Evolutionary conservation across 2,888 invertebrate species (phyloP).

Genomic region (Tanytarsus gracilentus): DNA sequence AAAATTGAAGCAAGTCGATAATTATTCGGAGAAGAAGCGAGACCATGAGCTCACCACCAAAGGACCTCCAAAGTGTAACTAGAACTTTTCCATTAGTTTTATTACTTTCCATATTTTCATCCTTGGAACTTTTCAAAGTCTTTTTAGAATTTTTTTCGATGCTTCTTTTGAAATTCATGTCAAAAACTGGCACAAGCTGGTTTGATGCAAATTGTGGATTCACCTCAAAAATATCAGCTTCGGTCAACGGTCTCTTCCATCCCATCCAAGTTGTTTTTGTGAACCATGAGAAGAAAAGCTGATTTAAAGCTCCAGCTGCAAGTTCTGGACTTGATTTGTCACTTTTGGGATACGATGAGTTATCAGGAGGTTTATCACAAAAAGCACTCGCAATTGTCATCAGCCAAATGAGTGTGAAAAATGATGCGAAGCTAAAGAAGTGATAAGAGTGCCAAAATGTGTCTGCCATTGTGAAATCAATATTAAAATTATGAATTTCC

Average conservation of each 20-base stretch:
- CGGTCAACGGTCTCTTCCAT: constrained; percentile 44
- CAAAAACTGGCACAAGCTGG: constrained; percentile 38
- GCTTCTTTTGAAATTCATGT: constrained; percentile 39
- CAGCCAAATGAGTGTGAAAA: not conserved
- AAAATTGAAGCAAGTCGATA: constrained; percentile 26
- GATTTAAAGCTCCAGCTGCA: constrained; percentile 32
- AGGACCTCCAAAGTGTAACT: constrained; percentile 19
- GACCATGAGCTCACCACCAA: constrained; percentile 25
- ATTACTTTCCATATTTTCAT: not conserved
- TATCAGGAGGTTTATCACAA: not conserved
- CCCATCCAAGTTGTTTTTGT: constrained; percentile 45
- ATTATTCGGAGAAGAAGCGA: constrained; percentile 16
- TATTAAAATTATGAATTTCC: constrained; percentile 32
- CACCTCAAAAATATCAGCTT: constrained; percentile 48
- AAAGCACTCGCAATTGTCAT: not conserved
- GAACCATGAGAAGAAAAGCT: constrained; percentile 46
- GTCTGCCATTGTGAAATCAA: constrained; percentile 28
- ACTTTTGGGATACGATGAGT: constrained; percentile 5
- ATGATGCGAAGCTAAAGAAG: constrained; percentile 3
- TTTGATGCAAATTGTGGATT: constrained; percentile 41
- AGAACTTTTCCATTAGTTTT: constrained; percentile 11
- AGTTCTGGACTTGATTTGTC: constrained; percentile 32
- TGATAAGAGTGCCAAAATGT: constrained; percentile 30
- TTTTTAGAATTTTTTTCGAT: constrained; percentile 34
- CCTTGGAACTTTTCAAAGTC: constrained; percentile 30